These are phyloP conservation scores for fruit fly (Drosophila melanogaster) DNA, from an alignment of 1,140 invertebrate genomes.

Conservation along the genomic window Release_6_plus_ISO1_MT NT_033779.5:8946501-8947000, in stretches of 20 bases:
- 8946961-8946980: neutral
- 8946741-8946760: neutral
- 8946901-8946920: slow-evolving; percentile 15
- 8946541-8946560: neutral
- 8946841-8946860: slow-evolving; percentile 20
- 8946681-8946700: slow-evolving; percentile 1
- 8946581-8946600: neutral
- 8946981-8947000: neutral
- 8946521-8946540: slow-evolving; percentile 24
- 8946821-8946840: neutral
- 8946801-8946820: neutral
- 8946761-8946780: slow-evolving; percentile 26
- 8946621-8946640: slow-evolving; percentile 22
- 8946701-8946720: neutral
- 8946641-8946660: slow-evolving; percentile 13
- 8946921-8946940: slow-evolving; percentile 8
- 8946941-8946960: slow-evolving; percentile 11
- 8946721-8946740: neutral
- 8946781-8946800: slow-evolving; percentile 18
- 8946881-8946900: neutral
- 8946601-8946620: slow-evolving; percentile 22
- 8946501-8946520: neutral
- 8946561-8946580: slow-evolving; percentile 16
- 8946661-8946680: neutral
- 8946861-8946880: slow-evolving; percentile 6